phyloP scores from a whole-genome alignment of 2,113 vertebrate species.

The Neodon shergylaensis region DNA sequence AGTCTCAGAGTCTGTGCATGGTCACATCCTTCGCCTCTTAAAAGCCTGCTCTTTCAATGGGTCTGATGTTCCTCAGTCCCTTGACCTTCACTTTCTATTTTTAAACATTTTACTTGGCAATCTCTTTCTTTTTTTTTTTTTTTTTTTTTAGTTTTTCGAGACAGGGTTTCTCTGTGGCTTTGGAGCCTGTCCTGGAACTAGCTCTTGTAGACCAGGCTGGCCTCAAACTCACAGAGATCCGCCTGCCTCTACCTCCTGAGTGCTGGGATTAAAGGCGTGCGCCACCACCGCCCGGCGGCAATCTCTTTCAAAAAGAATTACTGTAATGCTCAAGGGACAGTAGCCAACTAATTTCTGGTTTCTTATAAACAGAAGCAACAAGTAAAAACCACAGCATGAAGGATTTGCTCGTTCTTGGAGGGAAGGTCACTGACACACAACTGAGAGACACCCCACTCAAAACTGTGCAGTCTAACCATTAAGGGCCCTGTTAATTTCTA shows the following conservation, averaged over 20 bases:
- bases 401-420: neutral
- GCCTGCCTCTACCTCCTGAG: too few relatives aligned
- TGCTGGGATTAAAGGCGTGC: too few relatives aligned
- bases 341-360: neutral
- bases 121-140: too few relatives aligned
- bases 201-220: too few relatives aligned
- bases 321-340: neutral
- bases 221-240: too few relatives aligned
- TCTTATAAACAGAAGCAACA: conserved; percentile 1
- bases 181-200: too few relatives aligned
- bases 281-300: too few relatives aligned
- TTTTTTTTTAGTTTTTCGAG: too few relatives aligned
- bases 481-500: conserved; percentile 16
- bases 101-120: conserved; percentile 22
- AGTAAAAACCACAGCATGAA: neutral
- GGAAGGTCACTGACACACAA: neutral
- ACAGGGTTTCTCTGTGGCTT: too few relatives aligned
- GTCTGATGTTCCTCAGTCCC: neutral
- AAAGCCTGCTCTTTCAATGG: neutral
- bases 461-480: neutral
- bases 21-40: neutral
- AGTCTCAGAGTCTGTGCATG: neutral
- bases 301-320: conserved; percentile 24
- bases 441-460: neutral
- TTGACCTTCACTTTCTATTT: conserved; percentile 42